A percentile compares a stretch with the other conserved stretches of the same genome.
Conservation (phyloP, 2,888 invertebrate species). For the Cryptocheilus praepositus region DNA sequence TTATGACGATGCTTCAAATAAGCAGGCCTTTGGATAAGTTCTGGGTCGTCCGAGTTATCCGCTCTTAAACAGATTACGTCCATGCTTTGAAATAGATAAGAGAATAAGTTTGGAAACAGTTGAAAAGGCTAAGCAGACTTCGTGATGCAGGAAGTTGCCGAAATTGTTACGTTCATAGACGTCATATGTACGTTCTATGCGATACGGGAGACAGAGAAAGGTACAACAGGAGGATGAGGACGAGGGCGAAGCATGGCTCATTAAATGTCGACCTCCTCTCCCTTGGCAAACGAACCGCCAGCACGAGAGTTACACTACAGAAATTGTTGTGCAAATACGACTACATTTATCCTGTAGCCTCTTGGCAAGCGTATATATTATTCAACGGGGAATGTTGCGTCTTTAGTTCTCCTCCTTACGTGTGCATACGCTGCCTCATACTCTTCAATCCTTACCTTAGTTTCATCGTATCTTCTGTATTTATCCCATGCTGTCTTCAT, state of each 20-base stretch:
- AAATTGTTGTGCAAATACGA: constrained; percentile 64
- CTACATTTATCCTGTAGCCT: constrained; percentile 54
- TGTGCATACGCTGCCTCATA: constrained; percentile 6
- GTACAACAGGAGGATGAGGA: constrained; percentile 31
- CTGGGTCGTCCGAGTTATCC: too few species aligned
- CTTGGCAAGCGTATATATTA: constrained; percentile 61
- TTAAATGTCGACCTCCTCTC: constrained; percentile 54
- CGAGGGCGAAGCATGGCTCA: constrained; percentile 53
- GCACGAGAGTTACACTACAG: constrained; percentile 48
- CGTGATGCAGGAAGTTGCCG: too few species aligned
- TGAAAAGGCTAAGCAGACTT: too few species aligned
- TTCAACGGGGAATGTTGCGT: constrained; percentile 57
- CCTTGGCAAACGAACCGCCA: constrained; percentile 49
- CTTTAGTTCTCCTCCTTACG: constrained; percentile 1
- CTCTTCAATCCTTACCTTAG: constrained; percentile 3
- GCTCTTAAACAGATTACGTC: too few species aligned
- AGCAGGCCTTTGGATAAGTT: too few species aligned
- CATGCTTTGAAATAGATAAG: too few species aligned
- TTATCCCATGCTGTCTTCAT: constrained; percentile 15
- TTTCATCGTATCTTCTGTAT: constrained; percentile 12
- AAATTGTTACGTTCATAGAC: constrained; percentile 6
- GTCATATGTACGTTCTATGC: constrained; percentile 39
- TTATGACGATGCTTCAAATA: too few species aligned
- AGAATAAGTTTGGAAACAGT: too few species aligned
- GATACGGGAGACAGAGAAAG: constrained; percentile 29